Conservation (phyloP, 1,140 invertebrate genomes). For the Palaemon carinicauda region DNA sequence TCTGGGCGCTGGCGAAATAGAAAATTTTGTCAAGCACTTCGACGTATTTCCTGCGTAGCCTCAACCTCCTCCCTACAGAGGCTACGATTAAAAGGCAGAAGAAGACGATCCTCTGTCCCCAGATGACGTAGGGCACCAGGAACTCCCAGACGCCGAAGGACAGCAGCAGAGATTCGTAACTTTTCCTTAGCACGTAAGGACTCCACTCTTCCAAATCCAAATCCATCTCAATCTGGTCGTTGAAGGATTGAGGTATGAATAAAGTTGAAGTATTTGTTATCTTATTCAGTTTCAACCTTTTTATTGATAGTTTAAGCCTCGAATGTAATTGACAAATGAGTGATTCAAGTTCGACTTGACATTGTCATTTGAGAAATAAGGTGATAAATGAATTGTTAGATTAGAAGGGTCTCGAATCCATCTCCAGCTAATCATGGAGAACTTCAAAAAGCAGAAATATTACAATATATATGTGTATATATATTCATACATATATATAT, state of each 20-base stretch:
- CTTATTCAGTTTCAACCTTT: too few relatives aligned
- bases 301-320: too few relatives aligned
- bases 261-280: not conserved
- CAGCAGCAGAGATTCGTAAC: not conserved
- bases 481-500: too few relatives aligned
- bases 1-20: conserved; percentile 26
- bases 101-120: conserved; percentile 38
- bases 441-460: too few relatives aligned
- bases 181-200: not conserved
- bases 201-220: not conserved
- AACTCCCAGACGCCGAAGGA: conserved; percentile 19
- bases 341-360: too few relatives aligned
- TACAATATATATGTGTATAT: too few relatives aligned
- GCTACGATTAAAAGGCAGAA: conserved; percentile 27
- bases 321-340: too few relatives aligned
- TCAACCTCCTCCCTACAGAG: conserved; percentile 30
- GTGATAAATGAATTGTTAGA: too few relatives aligned
- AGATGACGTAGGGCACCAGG: conserved; percentile 29
- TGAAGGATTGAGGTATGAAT: not conserved
- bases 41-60: conserved; percentile 43
- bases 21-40: conserved; percentile 35
- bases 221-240: not conserved
- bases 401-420: too few relatives aligned
- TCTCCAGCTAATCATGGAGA: too few relatives aligned
- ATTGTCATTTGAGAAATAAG: too few relatives aligned